Base-by-base conservation (phyloP, 2,888 invertebrate genomes). In the Drosophila planitibia region DNA sequence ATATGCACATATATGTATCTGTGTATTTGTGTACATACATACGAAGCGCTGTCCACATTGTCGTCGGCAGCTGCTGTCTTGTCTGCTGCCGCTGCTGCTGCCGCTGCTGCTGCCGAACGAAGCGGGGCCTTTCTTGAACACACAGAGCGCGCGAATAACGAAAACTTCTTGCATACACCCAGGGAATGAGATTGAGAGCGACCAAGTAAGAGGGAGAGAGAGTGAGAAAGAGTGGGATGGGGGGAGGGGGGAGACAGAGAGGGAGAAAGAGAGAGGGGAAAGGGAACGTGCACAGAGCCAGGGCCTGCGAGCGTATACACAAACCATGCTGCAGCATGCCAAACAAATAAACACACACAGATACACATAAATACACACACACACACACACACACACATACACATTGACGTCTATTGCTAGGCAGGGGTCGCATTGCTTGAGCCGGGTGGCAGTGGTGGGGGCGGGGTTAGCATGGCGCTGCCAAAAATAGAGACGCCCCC, bases 41-140 rank as follows among this genome's bases (percentile, higher is more conserved):
- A 70, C 81, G 52, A 82, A 78, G 71, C 25, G 76, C 62, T 59
- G 59, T 67, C 77, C 66, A 68, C 64, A 49, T 35, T 51, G 61
- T 67, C 76, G 72, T 76, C 76, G 71, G 82, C 79, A 81, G 82
- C 79, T 82, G 79, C 64, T 79, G 74, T 79, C 79, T 81, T 79
- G 82, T 69, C 75, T 82, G 69, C 74, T 55, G 75, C 67, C 68
- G 57, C 71, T 62, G 54, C 63, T 59, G 59, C 61, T 59, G 44
- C 14, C 10, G 78, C 72, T 44, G 76, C 58, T 61, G 74, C 79
- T 69, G 65, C 62, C 59, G 63, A 62, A 74, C 79, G 92, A 85
- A 91, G 76, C 92, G 92, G 91, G 92, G 91, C 91, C 91, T 86
- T 81, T 86, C 86, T 90, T 90, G 72, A 86, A 72, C 70, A 79